Conservation (phyloP, 1,140 invertebrate species). For the Drosophila auraria region DNA sequence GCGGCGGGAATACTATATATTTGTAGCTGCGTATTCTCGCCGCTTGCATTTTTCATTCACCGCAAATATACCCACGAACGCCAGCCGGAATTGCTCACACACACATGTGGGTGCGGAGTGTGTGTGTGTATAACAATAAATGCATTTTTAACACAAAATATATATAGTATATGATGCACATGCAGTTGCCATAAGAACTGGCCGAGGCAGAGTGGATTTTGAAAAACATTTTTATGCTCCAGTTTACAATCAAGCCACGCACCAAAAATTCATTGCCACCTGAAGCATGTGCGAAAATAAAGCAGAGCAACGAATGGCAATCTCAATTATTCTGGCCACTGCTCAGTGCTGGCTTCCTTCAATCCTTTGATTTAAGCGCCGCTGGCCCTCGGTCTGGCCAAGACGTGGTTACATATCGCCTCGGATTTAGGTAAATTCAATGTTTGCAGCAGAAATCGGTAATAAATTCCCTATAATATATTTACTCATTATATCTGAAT, state of each 20-base stretch:
- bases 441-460: too few relatives aligned
- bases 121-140: slow-evolving; percentile 46
- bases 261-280: slow-evolving; percentile 80
- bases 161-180: slow-evolving; percentile 22
- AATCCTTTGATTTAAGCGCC: slow-evolving; percentile 14
- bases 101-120: too few relatives aligned
- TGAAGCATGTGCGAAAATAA: slow-evolving; percentile 66
- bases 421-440: neutral
- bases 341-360: neutral
- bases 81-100: slow-evolving; percentile 17
- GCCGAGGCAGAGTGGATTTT: slow-evolving; percentile 42
- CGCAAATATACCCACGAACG: slow-evolving; percentile 34
- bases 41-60: slow-evolving; percentile 44
- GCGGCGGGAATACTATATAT: slow-evolving; percentile 9
- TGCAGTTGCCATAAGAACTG: slow-evolving; percentile 25
- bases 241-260: slow-evolving; percentile 81
- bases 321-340: slow-evolving; percentile 28
- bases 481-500: neutral
- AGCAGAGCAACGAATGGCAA: slow-evolving; percentile 18
- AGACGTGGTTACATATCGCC: neutral
- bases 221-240: slow-evolving; percentile 80
- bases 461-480: too few relatives aligned
- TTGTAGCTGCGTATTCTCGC: slow-evolving; percentile 24
- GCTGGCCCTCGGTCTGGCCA: neutral
- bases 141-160: slow-evolving; percentile 61